These are phyloP conservation scores for Neoaliturus tenellus DNA, from an alignment of 2,888 invertebrate genomes.

Conservation along the genomic window DNA sequence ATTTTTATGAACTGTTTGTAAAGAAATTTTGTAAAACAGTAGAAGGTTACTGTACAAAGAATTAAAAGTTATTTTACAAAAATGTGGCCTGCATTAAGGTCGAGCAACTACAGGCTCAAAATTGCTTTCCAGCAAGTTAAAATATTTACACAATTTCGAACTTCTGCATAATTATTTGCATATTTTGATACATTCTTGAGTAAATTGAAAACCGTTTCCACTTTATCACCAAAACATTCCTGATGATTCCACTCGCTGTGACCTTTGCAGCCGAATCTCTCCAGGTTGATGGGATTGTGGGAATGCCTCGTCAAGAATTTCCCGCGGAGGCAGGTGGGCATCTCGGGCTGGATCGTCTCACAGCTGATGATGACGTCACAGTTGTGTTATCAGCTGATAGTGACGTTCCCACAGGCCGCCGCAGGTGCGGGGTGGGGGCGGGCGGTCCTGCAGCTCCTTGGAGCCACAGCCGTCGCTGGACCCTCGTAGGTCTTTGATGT, in stretches of 20 bases:
- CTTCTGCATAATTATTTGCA: too few relatives aligned
- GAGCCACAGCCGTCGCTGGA: neutral
- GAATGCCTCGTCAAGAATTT: conserved; percentile 13
- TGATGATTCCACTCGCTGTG: neutral
- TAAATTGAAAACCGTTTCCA: conserved; percentile 1
- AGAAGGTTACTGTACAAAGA: too few relatives aligned
- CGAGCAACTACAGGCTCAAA: too few relatives aligned
- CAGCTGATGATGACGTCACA: neutral
- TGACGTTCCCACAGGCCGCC: neutral
- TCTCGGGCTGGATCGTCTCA: too few relatives aligned
- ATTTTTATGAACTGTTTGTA: too few relatives aligned
- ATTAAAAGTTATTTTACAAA: too few relatives aligned
- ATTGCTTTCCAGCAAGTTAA: too few relatives aligned
- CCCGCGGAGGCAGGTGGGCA: conserved; percentile 1
- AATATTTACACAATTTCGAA: too few relatives aligned
- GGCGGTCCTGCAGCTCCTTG: neutral
- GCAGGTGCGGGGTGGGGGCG: neutral
- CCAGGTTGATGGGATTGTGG: conserved; percentile 8
- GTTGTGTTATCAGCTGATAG: conserved; percentile 22
- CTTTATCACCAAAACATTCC: neutral
- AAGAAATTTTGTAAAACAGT: too few relatives aligned
- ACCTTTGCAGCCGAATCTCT: conserved; percentile 7
- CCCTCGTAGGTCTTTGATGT: neutral
- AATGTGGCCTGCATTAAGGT: too few relatives aligned
- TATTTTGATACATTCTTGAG: too few relatives aligned